Conservation (phyloP, 2,888 invertebrate species). For the Mystacides longicornis region DNA sequence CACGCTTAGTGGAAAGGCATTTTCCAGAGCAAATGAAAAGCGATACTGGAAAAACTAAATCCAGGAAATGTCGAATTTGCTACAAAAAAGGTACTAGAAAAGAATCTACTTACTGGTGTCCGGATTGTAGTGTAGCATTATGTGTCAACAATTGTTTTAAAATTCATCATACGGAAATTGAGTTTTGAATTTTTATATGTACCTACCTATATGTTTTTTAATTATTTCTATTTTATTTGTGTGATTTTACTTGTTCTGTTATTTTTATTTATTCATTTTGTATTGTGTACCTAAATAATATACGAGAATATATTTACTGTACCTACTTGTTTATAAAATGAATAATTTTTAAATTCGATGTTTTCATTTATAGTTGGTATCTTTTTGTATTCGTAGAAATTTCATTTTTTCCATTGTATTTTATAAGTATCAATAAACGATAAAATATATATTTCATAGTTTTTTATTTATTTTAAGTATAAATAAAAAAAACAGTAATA, state of each 20-base stretch:
- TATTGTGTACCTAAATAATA: constrained; percentile 10
- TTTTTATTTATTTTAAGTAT: no score
- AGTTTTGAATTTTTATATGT: constrained; percentile 24
- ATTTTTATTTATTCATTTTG: constrained; percentile 16
- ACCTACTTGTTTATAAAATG: constrained; percentile 8
- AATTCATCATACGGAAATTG: constrained; percentile 24
- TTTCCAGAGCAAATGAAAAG: constrained; percentile 27
- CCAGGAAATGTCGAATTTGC: constrained; percentile 26
- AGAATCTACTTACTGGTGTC: constrained; percentile 17
- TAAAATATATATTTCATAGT: no score
- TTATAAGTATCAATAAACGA: no score
- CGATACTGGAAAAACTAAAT: constrained; percentile 26
- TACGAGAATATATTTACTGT: constrained; percentile 3
- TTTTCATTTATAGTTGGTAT: background rate
- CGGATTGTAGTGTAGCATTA: constrained; percentile 23
- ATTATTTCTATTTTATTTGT: constrained; percentile 17
- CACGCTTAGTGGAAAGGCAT: constrained; percentile 26
- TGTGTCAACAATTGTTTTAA: constrained; percentile 24
- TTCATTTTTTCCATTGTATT: no score
- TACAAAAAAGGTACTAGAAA: constrained; percentile 24
- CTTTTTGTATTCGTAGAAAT: no score
- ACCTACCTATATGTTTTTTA: background rate
- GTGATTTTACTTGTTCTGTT: constrained; percentile 18
- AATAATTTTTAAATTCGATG: background rate
- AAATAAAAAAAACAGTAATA: no score